These are phyloP conservation scores for Eleginops maclovinus DNA, from an alignment of 2,113 vertebrate genomes.

Conservation along the genomic window DNA sequence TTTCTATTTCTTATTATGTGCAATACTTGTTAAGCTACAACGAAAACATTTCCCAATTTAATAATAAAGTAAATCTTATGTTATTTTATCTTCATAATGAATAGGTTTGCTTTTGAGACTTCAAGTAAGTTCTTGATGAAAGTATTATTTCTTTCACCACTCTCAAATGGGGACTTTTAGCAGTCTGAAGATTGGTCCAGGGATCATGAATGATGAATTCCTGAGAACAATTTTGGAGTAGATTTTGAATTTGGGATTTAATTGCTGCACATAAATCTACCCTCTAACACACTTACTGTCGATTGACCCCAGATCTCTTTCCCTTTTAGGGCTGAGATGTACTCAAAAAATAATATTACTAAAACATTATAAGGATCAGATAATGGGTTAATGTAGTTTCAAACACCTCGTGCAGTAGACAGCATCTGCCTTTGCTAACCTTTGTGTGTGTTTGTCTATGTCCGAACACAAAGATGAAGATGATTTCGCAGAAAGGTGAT, in stretches of 20 bases:
- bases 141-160: not conserved
- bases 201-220: not conserved
- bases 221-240: not conserved
- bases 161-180: not conserved
- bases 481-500: constrained; percentile 78
- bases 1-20: too few species aligned
- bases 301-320: too few species aligned
- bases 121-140: not conserved
- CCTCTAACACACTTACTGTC: not conserved
- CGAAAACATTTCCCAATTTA: too few species aligned
- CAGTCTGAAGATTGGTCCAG: not conserved
- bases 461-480: constrained; percentile 29
- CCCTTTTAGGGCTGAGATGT: not conserved
- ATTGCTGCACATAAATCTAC: not conserved
- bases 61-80: too few species aligned
- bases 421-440: constrained; percentile 12
- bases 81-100: not conserved
- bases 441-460: constrained; percentile 1
- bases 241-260: not conserved
- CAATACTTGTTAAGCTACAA: too few species aligned
- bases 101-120: not conserved
- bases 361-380: not conserved
- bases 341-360: constrained; percentile 9
- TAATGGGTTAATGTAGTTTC: not conserved
- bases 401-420: constrained; percentile 10